Percentiles rank a stretch among this genome's conserved stretches.
These are phyloP conservation scores for Cardiocondyla obscurior DNA, from an alignment of 1,140 invertebrate genomes.

Conservation along the genomic window DNA sequence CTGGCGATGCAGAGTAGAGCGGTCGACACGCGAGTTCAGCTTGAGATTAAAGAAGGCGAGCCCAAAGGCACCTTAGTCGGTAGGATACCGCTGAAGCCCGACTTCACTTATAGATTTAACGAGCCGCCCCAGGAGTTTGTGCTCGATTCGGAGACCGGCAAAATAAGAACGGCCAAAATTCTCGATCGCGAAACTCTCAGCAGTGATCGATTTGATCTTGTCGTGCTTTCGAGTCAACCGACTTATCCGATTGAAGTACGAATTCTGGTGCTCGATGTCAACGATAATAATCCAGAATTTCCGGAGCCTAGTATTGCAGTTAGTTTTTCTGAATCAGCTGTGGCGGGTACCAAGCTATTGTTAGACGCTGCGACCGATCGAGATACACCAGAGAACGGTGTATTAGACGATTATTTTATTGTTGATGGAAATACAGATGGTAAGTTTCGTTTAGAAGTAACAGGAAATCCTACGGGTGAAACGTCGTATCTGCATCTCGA, in stretches of 20 bases:
- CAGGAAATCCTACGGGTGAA: constrained; percentile 93
- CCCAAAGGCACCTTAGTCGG: constrained; percentile 92
- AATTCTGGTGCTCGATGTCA: constrained; percentile 93
- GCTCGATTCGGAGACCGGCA: constrained; percentile 91
- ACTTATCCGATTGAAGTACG: constrained; percentile 97
- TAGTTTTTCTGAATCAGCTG: constrained; percentile 95
- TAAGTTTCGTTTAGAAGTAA: constrained; percentile 94
- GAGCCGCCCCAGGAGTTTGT: constrained; percentile 93
- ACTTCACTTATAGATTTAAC: constrained; percentile 96
- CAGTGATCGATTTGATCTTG: constrained; percentile 93
- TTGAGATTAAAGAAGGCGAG: constrained; percentile 93
- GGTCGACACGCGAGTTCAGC: constrained; percentile 92
- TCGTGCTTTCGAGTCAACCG: constrained; percentile 95
- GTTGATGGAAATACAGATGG: constrained; percentile 93
- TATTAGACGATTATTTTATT: constrained; percentile 94
- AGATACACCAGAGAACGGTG: constrained; percentile 93
- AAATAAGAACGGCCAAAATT: constrained; percentile 91
- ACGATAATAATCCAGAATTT: constrained; percentile 95
- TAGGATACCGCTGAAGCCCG: constrained; percentile 92
- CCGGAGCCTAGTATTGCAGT: constrained; percentile 94
- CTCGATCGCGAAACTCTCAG: constrained; percentile 91
- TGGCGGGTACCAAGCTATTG: constrained; percentile 92
- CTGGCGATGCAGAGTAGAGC: constrained; percentile 93
- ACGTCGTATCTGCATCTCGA: constrained; percentile 95
- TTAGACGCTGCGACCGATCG: constrained; percentile 94